These are phyloP conservation scores for Drosophila serrata DNA, from an alignment of 1,140 invertebrate species.

Conservation along the genomic window DNA sequence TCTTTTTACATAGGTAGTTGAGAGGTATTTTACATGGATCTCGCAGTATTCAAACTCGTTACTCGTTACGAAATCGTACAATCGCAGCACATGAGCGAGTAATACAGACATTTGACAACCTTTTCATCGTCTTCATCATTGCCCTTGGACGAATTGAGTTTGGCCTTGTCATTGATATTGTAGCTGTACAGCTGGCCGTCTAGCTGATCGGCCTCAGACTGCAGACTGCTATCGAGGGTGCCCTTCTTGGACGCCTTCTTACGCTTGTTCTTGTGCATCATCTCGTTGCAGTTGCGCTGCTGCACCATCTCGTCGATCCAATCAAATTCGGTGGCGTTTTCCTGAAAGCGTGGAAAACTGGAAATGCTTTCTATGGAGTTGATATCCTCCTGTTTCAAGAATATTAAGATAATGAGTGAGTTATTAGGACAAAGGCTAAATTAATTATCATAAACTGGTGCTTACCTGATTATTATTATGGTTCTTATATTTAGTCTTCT, in stretches of 20 bases:
- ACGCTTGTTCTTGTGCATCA: conserved; percentile 72
- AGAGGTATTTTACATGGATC: conserved; percentile 55
- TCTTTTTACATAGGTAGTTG: conserved; percentile 43
- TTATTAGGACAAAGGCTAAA: neutral
- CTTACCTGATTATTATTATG: conserved; percentile 66
- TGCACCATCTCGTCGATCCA: conserved; percentile 72
- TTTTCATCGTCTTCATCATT: conserved; percentile 74
- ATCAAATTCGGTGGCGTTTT: conserved; percentile 59
- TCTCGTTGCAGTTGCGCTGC: conserved; percentile 63
- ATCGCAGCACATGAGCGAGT: conserved; percentile 84
- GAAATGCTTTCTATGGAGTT: conserved; percentile 82
- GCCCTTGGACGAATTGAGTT: conserved; percentile 40
- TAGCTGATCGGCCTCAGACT: conserved; percentile 60
- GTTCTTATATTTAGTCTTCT: conserved; percentile 63
- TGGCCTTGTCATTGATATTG: conserved; percentile 26
- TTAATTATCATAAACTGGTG: neutral
- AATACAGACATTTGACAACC: conserved; percentile 82
- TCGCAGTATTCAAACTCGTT: neutral
- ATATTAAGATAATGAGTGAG: neutral
- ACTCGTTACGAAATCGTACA: conserved; percentile 76
- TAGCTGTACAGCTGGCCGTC: conserved; percentile 59
- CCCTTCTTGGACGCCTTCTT: conserved; percentile 72
- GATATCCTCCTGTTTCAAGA: conserved; percentile 67
- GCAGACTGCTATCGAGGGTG: conserved; percentile 18
- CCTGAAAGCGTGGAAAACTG: conserved; percentile 52